Base-by-base conservation (phyloP, 2,797 vertebrate genomes). In the Girardinus metallicus region DNA sequence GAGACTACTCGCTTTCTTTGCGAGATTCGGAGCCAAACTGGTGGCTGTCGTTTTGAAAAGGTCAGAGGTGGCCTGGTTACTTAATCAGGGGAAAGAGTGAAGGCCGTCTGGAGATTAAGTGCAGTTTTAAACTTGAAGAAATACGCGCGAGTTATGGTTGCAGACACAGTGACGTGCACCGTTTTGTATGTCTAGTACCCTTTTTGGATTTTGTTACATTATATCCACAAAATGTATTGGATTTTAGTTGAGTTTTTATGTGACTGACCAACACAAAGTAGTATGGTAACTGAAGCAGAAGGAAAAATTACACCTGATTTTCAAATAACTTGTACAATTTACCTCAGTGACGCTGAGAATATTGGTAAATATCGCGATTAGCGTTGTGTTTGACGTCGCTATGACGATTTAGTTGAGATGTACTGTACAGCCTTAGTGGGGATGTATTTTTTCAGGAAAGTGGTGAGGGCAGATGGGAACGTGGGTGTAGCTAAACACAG, bases 61-160 rank as follows among this genome's bases (percentile, higher is more conserved):
- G 43, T 83, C 62, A 46, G 21, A 46, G 31, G 34, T 43, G 26
- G 5, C 55, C 31, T 71, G 36, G 73, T 78, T 53, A 73, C 77
- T 49, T 75, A 77, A 79, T 73, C 57, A 34, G 8, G 41, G 29
- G 73, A 41, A 83, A 80, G 60, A 76, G 11, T 47, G 46, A 44
- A 79, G 78, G 53, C 44, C 5, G 64, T 49, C 31, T 62, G 41
- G 5, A 44, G 39, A 78, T 84, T 66, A 72, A 51, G 53, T 16
- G 34, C 10, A 6, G 57, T 80, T 62, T 71, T 75, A 34, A 60
- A 75, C 66, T 2, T n/a, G 26, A 49, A 60, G 4, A 79, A 49
- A 16, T 18, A 74, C 23, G 72, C 0, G 13, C 1, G 8, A 9
- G 12, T 9, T 57, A 57, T 82, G 75, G 64, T 55, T 41, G 26